Evolutionary conservation across 2,113 vertebrate genomes (phyloP).

Genomic region (Carollia perspicillata): DNA sequence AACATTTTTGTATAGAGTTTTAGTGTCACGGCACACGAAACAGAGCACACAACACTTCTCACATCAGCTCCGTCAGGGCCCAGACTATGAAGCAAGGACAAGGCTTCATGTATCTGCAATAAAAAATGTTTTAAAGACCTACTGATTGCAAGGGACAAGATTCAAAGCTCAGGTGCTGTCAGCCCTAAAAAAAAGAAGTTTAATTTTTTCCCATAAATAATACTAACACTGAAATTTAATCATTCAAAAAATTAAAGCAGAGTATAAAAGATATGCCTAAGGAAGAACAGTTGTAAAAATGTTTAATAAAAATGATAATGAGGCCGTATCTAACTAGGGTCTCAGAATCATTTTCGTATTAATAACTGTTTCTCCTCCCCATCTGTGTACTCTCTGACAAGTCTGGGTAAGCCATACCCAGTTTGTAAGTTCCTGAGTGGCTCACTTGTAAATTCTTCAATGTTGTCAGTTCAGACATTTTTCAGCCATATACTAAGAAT

Average conservation of each 20-base stretch:
- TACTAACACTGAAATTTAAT: not conserved
- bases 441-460: not conserved
- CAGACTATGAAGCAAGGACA: constrained; percentile 33
- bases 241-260: not conserved
- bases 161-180: not conserved
- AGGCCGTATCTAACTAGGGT: not conserved
- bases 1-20: constrained; percentile 62
- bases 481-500: not conserved
- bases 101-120: constrained; percentile 39
- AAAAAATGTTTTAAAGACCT: not conserved
- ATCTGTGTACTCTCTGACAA: not conserved
- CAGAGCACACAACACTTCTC: constrained; percentile 53
- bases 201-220: not conserved
- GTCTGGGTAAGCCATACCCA: not conserved
- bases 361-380: not conserved
- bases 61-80: constrained; percentile 72
- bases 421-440: not conserved
- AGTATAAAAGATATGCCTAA: not conserved
- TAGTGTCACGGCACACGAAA: constrained; percentile 59
- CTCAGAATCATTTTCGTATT: not conserved
- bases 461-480: not conserved
- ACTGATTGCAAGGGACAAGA: not conserved
- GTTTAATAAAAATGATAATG: not conserved
- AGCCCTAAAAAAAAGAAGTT: not conserved
- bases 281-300: not conserved